phyloP scores from a whole-genome alignment of 2,888 invertebrate species.

The Rhopalosiphum nymphaeae region DNA sequence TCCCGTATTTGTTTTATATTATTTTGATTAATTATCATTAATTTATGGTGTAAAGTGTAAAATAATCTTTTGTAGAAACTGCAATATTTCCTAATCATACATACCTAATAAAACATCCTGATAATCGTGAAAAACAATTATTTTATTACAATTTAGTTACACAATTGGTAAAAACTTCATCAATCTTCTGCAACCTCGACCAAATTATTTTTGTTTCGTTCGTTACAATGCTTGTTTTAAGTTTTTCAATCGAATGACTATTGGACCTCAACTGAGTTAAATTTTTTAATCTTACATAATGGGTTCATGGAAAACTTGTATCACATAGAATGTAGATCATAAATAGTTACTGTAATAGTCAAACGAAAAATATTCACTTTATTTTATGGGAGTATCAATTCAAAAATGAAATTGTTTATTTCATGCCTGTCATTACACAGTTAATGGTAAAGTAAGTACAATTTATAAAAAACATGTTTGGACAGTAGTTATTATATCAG shows the following conservation, averaged over 20 bases:
- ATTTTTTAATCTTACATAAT: neutral
- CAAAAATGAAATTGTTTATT: neutral
- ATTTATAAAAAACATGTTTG: neutral
- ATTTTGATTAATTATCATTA: no score
- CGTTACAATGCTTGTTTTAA: neutral
- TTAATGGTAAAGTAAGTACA: neutral
- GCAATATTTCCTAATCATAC: neutral
- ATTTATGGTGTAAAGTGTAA: neutral
- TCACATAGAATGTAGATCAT: neutral
- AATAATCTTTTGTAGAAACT: neutral
- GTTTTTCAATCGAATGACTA: neutral
- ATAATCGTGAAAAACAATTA: neutral
- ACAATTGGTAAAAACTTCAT: neutral
- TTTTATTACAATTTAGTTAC: neutral
- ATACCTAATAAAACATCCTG: neutral
- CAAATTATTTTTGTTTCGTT: neutral
- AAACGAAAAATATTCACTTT: neutral
- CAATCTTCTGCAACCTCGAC: neutral
- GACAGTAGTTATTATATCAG: neutral
- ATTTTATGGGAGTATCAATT: neutral
- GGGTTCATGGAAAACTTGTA: neutral
- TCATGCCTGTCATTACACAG: neutral
- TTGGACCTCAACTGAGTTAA: neutral
- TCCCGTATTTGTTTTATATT: no score
- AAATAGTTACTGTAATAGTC: neutral